Conservation (phyloP, 2,113 vertebrate genomes). For the Himantopus leucocephalus region DNA sequence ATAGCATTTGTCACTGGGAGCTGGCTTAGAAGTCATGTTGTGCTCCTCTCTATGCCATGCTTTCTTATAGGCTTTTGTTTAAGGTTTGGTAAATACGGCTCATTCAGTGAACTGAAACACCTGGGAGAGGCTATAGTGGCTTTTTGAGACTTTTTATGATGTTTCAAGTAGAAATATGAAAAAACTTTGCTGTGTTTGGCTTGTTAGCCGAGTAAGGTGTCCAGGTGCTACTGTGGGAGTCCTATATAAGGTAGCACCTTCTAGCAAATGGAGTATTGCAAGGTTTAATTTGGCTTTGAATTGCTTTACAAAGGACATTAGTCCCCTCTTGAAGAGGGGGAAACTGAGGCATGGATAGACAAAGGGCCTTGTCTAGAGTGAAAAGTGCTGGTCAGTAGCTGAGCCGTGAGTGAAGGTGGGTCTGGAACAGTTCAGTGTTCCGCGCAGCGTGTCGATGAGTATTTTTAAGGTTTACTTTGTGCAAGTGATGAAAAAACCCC, state of each 20-base stretch:
- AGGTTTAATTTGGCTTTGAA: background rate
- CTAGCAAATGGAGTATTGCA: background rate
- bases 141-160: background rate
- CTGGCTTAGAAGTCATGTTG: background rate
- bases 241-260: background rate
- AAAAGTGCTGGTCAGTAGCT: background rate
- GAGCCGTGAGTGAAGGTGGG: background rate
- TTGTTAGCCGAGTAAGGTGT: background rate
- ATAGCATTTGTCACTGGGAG: background rate
- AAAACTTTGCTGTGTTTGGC: background rate
- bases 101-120: background rate
- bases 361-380: background rate
- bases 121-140: background rate
- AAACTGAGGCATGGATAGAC: background rate
- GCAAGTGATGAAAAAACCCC: background rate
- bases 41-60: background rate
- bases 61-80: background rate
- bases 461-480: background rate
- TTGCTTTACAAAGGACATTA: background rate
- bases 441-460: rapidly evolving
- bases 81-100: background rate
- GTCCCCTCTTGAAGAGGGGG: background rate
- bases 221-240: background rate
- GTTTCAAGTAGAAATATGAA: background rate
- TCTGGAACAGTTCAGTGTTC: rapidly evolving